Conservation (phyloP, 2,113 vertebrate species). For the Melanerpes aurifrons region DNA sequence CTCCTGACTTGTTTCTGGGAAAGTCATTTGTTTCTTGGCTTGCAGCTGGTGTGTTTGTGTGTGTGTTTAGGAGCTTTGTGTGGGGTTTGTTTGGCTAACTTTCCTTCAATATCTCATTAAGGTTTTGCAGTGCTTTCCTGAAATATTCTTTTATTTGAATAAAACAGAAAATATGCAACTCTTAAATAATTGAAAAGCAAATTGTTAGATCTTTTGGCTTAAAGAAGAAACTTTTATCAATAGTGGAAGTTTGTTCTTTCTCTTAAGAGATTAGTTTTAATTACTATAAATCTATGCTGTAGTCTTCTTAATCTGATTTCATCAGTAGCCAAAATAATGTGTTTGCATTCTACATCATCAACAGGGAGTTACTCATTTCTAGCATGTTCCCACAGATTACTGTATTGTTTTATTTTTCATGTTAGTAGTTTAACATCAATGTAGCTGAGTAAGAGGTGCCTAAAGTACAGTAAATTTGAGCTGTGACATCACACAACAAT, state of each 20-base stretch:
- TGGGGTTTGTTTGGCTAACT: conserved; percentile 75
- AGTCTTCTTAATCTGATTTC: background rate
- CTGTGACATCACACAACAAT: background rate
- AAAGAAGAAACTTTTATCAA: background rate
- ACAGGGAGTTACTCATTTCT: background rate
- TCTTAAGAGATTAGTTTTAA: background rate
- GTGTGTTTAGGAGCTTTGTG: conserved; percentile 72
- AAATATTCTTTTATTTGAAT: conserved; percentile 19
- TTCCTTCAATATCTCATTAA: conserved; percentile 79
- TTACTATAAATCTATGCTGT: background rate
- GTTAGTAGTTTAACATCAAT: background rate
- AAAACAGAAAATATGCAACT: conserved; percentile 51
- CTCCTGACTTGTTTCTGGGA: conserved; percentile 85
- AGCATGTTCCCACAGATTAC: background rate
- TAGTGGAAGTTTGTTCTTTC: background rate
- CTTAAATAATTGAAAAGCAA: conserved; percentile 17
- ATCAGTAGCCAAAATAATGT: background rate
- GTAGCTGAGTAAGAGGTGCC: background rate
- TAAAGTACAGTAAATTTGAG: conserved; percentile 4
- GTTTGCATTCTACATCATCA: background rate
- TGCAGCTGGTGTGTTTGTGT: conserved; percentile 68
- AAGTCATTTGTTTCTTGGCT: conserved; percentile 83
- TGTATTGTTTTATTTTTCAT: background rate
- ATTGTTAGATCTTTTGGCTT: background rate
- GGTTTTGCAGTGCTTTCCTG: conserved; percentile 60